Evolutionary conservation across 2,888 invertebrate genomes (phyloP), one percentile per base, ranked within the genome.

Genomic region (Thereva nobilitata): DNA sequence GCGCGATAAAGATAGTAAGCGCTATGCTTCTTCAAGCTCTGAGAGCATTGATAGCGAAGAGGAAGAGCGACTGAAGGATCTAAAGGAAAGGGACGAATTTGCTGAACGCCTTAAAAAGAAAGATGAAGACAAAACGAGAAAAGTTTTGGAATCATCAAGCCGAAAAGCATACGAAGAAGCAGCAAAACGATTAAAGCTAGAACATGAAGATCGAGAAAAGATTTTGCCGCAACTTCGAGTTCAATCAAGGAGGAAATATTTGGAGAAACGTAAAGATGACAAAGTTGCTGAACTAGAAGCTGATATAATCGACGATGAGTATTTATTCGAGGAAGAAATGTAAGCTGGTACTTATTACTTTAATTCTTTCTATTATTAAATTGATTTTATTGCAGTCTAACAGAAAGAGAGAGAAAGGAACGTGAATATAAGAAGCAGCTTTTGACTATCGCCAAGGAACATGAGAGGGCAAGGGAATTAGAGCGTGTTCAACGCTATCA

Each of bases 301-400:
- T 5, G 96, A 97, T 76, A 93, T 99, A 67, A 83, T 88, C 54
- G 99, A 99, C 80, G 99, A 99, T 83, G 96, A 97, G 80, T 95
- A 93, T 77, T 85, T 97, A 0, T 99, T 97, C 80, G 90, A 92
- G 64, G 93, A 93, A 71, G 87, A 89, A 77, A 85, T 90, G 91
- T 95, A 86, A 86, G 89, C 84, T 4, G 7, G 8, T 3, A 45
- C 38, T 23, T 9, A 34, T 42, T 7, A 6, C 12, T 12, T 35
- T 4, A 53, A 34, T 10, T 52, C 8, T 44, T 7, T 50, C 50
- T 23, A 35, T 35, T n/a, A 8, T 3, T 8, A 38, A 45, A 52
- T 23, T 44, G 38, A 23, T 9, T 12, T 50, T 66, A 12, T 71
- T 81, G 82, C 75, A 95, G 93, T 56, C 83, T 99, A 72, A 95